A percentile compares a stretch with the other conserved stretches of the same genome.
These are phyloP conservation scores for Cercopithecus mona DNA, from an alignment of 2,113 vertebrate species.

Conservation along the genomic window DNA sequence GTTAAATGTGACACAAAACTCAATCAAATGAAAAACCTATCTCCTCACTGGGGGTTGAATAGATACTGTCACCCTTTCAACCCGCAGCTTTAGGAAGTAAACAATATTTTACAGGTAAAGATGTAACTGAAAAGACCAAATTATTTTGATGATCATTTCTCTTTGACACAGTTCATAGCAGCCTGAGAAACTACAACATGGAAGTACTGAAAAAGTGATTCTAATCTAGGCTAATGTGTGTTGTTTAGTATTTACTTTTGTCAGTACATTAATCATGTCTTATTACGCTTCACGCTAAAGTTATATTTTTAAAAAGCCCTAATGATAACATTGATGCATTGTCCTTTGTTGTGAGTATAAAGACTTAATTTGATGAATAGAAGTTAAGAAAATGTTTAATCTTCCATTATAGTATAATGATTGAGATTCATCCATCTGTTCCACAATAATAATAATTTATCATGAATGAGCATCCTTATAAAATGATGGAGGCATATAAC, in stretches of 20 bases:
- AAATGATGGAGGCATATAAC: constrained; percentile 79
- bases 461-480: constrained; percentile 80
- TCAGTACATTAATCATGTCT: constrained; percentile 73
- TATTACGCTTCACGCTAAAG: constrained; percentile 70
- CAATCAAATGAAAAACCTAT: neutral
- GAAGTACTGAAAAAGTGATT: constrained; percentile 1
- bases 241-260: constrained; percentile 71
- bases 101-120: neutral
- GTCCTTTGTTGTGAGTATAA: constrained; percentile 83
- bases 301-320: constrained; percentile 72
- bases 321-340: constrained; percentile 82
- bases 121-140: neutral
- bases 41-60: neutral
- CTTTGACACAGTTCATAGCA: neutral
- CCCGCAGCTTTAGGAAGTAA: neutral
- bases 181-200: constrained; percentile 1
- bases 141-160: constrained; percentile 38
- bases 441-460: constrained; percentile 82
- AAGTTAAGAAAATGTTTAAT: constrained; percentile 88
- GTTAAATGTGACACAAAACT: neutral
- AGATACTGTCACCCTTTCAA: neutral
- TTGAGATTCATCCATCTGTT: constrained; percentile 88
- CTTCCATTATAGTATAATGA: constrained; percentile 86
- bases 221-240: neutral
- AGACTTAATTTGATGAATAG: constrained; percentile 87